Evolutionary conservation across 2,797 vertebrate genomes (phyloP).

Genomic region (Enteromius argenteus): DNA sequence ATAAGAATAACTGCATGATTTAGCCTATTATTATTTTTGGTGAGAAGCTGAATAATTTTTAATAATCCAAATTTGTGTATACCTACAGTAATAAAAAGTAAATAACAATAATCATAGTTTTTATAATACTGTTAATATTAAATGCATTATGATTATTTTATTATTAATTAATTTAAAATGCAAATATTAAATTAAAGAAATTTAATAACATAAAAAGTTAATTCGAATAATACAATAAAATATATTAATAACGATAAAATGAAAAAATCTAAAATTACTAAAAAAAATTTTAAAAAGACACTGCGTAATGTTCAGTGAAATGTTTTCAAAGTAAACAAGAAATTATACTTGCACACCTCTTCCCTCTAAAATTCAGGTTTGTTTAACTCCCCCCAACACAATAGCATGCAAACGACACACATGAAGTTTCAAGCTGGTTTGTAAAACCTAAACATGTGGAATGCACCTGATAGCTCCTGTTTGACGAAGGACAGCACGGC

Average conservation of each 20-base stretch:
- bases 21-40: background rate
- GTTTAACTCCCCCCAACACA: background rate
- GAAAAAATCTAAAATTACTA: background rate
- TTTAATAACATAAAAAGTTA: background rate
- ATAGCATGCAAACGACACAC: background rate
- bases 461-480: constrained; percentile 93
- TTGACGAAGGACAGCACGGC: constrained; percentile 97
- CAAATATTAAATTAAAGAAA: background rate
- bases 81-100: background rate
- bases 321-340: background rate
- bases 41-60: background rate
- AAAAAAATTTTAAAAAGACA: background rate
- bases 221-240: background rate
- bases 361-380: background rate
- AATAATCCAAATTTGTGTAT: background rate
- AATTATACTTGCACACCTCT: background rate
- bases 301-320: background rate
- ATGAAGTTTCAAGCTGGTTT: background rate
- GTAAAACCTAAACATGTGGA: background rate
- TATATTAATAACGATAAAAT: background rate
- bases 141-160: background rate
- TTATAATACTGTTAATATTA: background rate
- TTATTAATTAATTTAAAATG: background rate
- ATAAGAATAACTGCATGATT: background rate
- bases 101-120: background rate